Percentiles rank a stretch among this genome's conserved stretches.
Evolutionary conservation across 2,797 vertebrate genomes (phyloP).

Genomic region (Sebastes nivosus): DNA sequence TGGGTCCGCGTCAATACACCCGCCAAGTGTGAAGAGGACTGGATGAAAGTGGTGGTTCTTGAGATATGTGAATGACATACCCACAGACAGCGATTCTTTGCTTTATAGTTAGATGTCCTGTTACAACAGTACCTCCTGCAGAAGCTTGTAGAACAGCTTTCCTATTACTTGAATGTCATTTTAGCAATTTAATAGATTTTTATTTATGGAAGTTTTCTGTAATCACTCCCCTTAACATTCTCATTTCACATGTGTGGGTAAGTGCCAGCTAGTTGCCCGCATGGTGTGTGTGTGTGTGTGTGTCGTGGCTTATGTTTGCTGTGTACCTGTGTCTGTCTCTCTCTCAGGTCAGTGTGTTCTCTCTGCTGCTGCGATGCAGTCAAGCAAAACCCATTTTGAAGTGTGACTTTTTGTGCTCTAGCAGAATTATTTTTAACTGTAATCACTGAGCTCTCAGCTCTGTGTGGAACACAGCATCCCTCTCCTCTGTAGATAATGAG

Average conservation of each 20-base stretch:
- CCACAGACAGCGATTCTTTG: no score
- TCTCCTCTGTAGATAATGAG: background rate
- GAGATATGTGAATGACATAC: no score
- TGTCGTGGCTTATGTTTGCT: background rate
- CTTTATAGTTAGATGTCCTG: no score
- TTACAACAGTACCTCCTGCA: no score
- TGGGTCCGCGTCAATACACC: no score
- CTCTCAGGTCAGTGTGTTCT: constrained; percentile 11
- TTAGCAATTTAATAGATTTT: background rate
- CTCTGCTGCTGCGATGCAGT: background rate
- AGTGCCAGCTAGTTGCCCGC: background rate
- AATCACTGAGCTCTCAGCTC: constrained; percentile 15
- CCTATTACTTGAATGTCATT: background rate
- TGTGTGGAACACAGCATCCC: background rate
- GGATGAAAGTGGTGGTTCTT: no score
- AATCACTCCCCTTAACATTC: background rate
- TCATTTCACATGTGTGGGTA: background rate
- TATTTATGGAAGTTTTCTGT: background rate
- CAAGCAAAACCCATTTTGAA: background rate
- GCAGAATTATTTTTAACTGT: constrained; percentile 21
- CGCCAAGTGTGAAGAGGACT: no score
- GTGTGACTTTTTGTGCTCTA: constrained; percentile 3
- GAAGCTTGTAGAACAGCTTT: no score
- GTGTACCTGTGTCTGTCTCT: background rate
- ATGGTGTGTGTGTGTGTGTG: background rate